phyloP scores from a whole-genome alignment of 2,113 vertebrate species.

The Strigops habroptila region DNA sequence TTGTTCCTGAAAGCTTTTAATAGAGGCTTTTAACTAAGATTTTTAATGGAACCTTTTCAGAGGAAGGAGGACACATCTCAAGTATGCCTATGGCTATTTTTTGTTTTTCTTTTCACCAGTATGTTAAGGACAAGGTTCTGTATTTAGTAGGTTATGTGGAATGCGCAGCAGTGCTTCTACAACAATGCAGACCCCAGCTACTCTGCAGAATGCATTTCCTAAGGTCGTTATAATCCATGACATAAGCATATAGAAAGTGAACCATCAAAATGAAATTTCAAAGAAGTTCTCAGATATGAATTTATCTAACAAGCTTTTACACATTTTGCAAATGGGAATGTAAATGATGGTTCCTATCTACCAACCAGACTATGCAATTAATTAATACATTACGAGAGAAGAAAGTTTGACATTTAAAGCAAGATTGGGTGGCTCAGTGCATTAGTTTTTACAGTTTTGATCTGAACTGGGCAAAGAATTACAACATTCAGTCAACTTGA shows the following conservation, averaged over 20 bases:
- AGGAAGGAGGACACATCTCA: background rate
- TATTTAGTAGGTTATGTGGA: background rate
- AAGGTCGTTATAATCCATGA: background rate
- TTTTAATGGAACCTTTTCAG: background rate
- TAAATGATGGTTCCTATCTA: constrained; percentile 15
- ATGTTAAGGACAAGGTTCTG: background rate
- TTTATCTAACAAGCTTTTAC: constrained; percentile 1
- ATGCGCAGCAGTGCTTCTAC: background rate
- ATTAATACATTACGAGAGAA: background rate
- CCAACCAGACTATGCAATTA: background rate
- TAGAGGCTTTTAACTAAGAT: constrained; percentile 15
- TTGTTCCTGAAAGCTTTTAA: constrained; percentile 20
- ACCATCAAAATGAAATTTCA: background rate
- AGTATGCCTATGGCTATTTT: background rate
- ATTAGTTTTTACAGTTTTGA: constrained; percentile 20
- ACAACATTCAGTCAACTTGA: constrained; percentile 14
- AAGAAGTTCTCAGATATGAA: background rate
- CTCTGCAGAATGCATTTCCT: background rate
- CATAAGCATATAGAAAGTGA: background rate
- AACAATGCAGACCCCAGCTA: background rate
- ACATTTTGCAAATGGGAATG: constrained; percentile 15
- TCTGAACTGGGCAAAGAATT: constrained; percentile 19
- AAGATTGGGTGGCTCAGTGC: background rate
- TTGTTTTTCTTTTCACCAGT: background rate
- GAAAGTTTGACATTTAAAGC: background rate